A percentile compares a stretch with the other conserved stretches of the same genome.
phyloP scores from a whole-genome alignment of 2,888 invertebrate species.

The Coelopa pilipes region DNA sequence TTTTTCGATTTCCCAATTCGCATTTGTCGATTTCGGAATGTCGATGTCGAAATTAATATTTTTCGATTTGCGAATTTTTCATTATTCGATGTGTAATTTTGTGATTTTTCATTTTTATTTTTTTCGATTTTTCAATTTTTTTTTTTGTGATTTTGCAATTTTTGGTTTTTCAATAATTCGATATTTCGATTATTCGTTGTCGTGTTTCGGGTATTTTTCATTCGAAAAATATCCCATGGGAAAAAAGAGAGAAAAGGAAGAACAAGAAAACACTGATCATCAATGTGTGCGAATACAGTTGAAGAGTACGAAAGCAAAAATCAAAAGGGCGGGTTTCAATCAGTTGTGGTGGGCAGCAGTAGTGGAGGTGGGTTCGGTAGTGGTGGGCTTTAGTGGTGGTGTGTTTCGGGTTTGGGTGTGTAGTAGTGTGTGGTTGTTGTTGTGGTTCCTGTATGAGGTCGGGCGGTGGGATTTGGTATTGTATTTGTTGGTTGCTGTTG shows the following conservation, averaged over 20 bases:
- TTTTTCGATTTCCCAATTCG: too few species aligned
- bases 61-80: too few species aligned
- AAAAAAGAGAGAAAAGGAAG: slow-evolving; percentile 39
- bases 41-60: too few species aligned
- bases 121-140: not conserved
- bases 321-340: too few species aligned
- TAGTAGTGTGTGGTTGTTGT: too few species aligned
- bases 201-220: slow-evolving; percentile 13
- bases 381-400: not conserved
- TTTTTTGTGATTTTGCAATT: too few species aligned
- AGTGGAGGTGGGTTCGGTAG: not conserved
- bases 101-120: slow-evolving; percentile 15
- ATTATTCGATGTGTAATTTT: too few species aligned
- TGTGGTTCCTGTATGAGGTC: too few species aligned
- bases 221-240: slow-evolving; percentile 28
- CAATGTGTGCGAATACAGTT: slow-evolving; percentile 37
- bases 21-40: too few species aligned
- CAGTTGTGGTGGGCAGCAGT: not conserved
- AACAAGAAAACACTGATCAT: slow-evolving; percentile 40
- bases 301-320: not conserved
- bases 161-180: too few species aligned
- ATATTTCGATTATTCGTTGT: slow-evolving; percentile 6
- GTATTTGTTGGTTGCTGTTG: not conserved
- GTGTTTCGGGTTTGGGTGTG: too few species aligned
- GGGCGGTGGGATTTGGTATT: too few species aligned